Evolutionary conservation across 2,113 vertebrate species (phyloP), one percentile per base, ranked within the genome.

Genomic region (Cyrtonyx montezumae): DNA sequence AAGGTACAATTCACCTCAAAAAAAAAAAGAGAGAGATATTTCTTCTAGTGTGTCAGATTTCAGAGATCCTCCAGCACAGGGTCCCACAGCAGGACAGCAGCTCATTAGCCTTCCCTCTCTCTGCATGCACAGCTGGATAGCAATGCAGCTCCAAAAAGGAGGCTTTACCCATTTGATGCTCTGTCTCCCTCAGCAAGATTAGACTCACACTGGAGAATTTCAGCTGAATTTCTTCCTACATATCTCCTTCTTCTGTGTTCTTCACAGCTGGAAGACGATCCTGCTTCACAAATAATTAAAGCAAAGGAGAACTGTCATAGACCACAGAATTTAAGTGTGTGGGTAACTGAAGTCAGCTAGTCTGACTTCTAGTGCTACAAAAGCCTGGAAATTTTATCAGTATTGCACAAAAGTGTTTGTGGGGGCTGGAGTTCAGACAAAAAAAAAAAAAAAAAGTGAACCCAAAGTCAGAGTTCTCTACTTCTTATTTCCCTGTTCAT

Each of bases 81-180:
- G n/a, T 80, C 46, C 51, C 53, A 14, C 67, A 53, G 75, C 17
- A 59, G 67, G 87, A 66, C 12, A 76, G 17, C 70, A 91, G 36
- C 40, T 94, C 63, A 67, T 96, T 91, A 95, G 23, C 21, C 69
- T 94, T 94, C 53, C 30, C 63, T 61, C 18, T 87, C 56, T 76
- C 58, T 79, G 37, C 37, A 76, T 53, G 74, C 89, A 82, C 84
- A 91, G 91, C 59, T 94, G 70, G 91, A 13, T 43, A 59, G 19
- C 49, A 46, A 77, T 95, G 82, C 81, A 69, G 48, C 45, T 84
- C 62, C 75, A 79, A 73, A 91, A 92, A 53, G 15, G 26, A 68
- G n/a, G 45, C 55, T 82, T n/a, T 76, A 40, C 30, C 13, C 15
- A 26, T 78, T 7, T 73, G 42, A 26, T 78, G 51, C 22, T 73